Base-by-base conservation (phyloP, 1,140 invertebrate species). In the Heliconius himera region DNA sequence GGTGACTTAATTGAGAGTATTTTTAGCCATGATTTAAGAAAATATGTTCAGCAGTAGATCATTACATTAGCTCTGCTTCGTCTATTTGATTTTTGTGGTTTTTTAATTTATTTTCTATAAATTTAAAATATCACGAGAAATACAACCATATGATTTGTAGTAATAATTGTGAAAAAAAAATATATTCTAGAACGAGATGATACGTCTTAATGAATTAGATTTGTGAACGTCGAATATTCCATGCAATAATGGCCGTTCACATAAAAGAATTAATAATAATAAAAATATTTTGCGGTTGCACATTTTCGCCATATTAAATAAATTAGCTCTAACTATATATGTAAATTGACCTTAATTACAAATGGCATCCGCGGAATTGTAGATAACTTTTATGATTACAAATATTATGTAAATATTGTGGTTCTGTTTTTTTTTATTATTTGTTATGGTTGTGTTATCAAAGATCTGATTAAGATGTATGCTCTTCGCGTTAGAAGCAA, bases 331-430 rank as follows among this genome's bases (percentile, higher is more conserved):
- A 80, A 80, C 41, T 80, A 80, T 66, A 46, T 60, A 46, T 72
- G 6, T 70, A 66, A 66, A 72, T 74, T 72, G 70, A 79, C 73
- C 78, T 76, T 66, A 70, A 70, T 76, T 70, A 76, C 16, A 60
- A 79, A 74, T 33, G 41, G 73, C 56, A 74, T 60, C 72, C 51
- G 70, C 70, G 29, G 75, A 71, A 76, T 22, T 70, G 56, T 74
- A 20, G 36, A 71, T 74, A 73, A 75, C 13, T 70, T 73, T 18
- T 73, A 41, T 36, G 5, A 6, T 16, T 18, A 80, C 81, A 46
- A 46, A 5, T 46, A 46, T 46, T 16, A 46, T 87, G 87, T 90
- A 89, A 86, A 89, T 89, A 90, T 38, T 16, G 36, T 60, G 33
- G 9, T 71, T 72, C n/a, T 60, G 36, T 76, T 60, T 51, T 41